phyloP scores from a whole-genome alignment of 1,140 invertebrate species.

The Panulirus ornatus region DNA sequence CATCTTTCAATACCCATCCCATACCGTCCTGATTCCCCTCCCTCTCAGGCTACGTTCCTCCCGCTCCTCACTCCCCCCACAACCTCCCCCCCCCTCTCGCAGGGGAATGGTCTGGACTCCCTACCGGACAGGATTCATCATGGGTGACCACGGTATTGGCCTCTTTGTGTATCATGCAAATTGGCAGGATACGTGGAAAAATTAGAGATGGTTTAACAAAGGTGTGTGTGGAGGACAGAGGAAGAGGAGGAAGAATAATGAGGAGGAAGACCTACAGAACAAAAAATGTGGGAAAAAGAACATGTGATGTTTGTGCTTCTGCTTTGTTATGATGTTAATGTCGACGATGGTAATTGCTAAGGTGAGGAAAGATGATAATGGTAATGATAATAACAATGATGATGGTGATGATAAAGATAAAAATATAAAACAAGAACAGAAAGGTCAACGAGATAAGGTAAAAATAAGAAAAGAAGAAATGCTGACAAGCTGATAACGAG shows the following conservation, averaged over 20 bases:
- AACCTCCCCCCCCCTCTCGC: neutral
- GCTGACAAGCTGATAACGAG: neutral
- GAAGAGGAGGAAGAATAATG: neutral
- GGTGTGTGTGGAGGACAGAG: neutral
- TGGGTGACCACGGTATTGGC: neutral
- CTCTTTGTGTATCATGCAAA: slow-evolving; percentile 1
- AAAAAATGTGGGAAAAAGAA: neutral
- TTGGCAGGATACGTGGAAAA: neutral
- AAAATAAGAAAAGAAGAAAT: neutral
- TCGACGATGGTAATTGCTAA: no score
- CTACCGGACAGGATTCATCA: slow-evolving; percentile 5
- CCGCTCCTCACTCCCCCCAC: no score
- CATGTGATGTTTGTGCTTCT: neutral
- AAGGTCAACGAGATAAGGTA: neutral
- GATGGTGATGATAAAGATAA: neutral
- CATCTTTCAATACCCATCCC: no score
- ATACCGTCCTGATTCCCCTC: neutral
- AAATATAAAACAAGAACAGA: no score
- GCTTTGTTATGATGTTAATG: no score
- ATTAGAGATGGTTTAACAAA: neutral
- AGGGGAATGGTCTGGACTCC: neutral
- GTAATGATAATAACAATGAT: neutral
- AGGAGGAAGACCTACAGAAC: neutral
- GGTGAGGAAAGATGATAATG: neutral
- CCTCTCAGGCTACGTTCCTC: neutral